Conservation (phyloP, 2,113 vertebrate genomes). For the Oncorhynchus mykiss region DNA sequence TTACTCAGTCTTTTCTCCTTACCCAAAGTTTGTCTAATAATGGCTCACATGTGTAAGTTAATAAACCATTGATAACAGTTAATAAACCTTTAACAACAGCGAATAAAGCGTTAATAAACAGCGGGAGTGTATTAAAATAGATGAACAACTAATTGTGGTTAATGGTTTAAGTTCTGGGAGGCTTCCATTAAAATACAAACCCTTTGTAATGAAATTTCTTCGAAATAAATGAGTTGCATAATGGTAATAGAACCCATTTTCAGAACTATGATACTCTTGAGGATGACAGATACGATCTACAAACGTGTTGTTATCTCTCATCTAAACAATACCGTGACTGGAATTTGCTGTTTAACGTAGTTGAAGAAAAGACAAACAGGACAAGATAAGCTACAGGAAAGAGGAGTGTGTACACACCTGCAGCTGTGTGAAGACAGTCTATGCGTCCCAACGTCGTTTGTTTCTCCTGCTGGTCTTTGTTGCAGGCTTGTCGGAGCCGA, state of each 20-base stretch:
- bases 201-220: neutral
- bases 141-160: no score
- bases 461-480: neutral
- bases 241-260: neutral
- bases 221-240: neutral
- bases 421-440: slow-evolving; percentile 13
- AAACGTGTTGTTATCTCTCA: neutral
- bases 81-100: no score
- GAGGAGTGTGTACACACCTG: slow-evolving; percentile 36
- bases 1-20: neutral
- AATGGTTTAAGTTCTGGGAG: no score
- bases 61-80: no score
- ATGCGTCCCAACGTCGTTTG: neutral
- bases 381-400: slow-evolving; percentile 4
- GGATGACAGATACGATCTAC: neutral
- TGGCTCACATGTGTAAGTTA: neutral
- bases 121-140: no score
- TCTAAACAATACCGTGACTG: no score
- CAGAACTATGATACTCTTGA: neutral
- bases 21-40: neutral
- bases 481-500: neutral
- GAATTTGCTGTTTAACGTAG: no score
- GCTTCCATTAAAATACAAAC: neutral
- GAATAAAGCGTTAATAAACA: no score
- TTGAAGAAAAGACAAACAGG: neutral